Conservation (phyloP, 2,888 invertebrate species). For the Tenthredo distinguenda region DNA sequence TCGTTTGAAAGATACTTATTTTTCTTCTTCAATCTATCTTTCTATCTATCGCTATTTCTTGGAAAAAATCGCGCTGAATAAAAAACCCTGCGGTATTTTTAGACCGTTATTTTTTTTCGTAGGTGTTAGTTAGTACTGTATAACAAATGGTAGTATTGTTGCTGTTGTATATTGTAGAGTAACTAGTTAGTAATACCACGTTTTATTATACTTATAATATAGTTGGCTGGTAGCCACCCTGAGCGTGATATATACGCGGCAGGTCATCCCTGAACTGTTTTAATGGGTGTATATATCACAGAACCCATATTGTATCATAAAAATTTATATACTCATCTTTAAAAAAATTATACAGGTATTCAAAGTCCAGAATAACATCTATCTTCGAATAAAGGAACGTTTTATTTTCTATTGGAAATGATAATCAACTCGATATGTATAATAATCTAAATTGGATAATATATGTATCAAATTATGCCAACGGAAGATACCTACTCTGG, state of each 20-base stretch:
- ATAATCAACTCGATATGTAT: neutral
- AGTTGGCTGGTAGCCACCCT: conserved; percentile 21
- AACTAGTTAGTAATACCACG: conserved; percentile 25
- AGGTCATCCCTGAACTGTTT: neutral
- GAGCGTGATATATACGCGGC: neutral
- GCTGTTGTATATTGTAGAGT: conserved; percentile 9
- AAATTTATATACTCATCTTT: neutral
- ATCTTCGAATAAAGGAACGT: neutral
- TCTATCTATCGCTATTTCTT: neutral
- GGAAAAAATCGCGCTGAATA: neutral
- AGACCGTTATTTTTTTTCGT: neutral
- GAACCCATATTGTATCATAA: neutral
- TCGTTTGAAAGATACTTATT: neutral
- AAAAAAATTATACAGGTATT: neutral
- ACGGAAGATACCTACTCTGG: neutral
- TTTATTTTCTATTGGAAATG: neutral
- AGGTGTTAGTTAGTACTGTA: neutral
- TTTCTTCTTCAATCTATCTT: neutral
- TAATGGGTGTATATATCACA: neutral
- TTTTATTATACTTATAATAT: conserved; percentile 8
- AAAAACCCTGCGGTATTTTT: neutral
- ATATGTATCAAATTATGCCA: neutral
- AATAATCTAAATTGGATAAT: neutral
- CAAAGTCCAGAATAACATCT: neutral
- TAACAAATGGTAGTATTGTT: conserved; percentile 11